Evolutionary conservation across 2,113 vertebrate genomes (phyloP), one percentile per base, ranked within the genome.

Genomic region (Microtus ochrogaster): DNA sequence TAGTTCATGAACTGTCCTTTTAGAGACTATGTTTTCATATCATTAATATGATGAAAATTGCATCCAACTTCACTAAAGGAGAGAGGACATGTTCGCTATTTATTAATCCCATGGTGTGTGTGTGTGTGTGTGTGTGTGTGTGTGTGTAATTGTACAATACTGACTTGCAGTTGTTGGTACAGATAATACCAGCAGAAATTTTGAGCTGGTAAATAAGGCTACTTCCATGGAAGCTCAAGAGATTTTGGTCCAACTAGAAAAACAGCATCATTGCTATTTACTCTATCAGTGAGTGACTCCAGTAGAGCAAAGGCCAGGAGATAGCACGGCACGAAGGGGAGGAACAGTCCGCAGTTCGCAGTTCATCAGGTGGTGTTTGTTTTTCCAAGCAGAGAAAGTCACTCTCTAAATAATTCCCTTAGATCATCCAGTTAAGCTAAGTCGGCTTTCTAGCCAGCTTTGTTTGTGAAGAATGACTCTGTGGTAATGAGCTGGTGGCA

Each of bases 401-500:
- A 97, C 95, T 5, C 81, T 97, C 98, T 98, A 97, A 94, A 95
- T 86, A 97, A 98, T 98, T 98, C 97, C 95, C 90, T 98, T 90
- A 97, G 94, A 97, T 81, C 96, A 86, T 88, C 97, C 92, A 98
- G 96, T 96, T 93, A 98, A 98, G 97, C 97, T 98, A 98, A 98
- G 52, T 97, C 97, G 95, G 96, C 96, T 98, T 94, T 98, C 94
- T 90, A 98, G 97, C 96, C 95, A 95, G 92, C 98, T 97, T 97
- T 98, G 97, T 98, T 98, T 98, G 97, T 98, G 97, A 98, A 98
- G 98, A 98, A 96, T 97, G 98, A 98, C 98, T 98, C 97, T 98
- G 98, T 98, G 97, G 98, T 98, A 98, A 98, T 98, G 97, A 98
- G 97, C 97, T 98, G 97, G 98, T 98, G 98, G 98, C 97, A 98